Percentiles rank a stretch among this genome's conserved stretches.
These are phyloP conservation scores for Capricornis sumatraensis DNA, from an alignment of 2,113 vertebrate species.

Conservation along the genomic window DNA sequence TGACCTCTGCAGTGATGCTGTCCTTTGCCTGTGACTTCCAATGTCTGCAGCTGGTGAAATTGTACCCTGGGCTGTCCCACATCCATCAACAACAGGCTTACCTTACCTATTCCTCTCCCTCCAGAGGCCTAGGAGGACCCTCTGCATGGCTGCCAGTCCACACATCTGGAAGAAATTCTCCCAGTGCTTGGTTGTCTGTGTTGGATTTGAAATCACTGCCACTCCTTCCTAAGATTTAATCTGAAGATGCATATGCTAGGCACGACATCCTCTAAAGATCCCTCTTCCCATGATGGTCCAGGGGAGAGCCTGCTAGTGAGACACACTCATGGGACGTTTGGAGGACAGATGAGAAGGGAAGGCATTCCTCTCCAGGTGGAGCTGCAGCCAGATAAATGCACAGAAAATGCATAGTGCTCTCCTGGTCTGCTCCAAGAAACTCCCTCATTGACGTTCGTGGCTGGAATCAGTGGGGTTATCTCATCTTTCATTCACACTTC, in stretches of 20 bases:
- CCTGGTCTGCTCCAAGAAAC: background rate
- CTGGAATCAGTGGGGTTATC: background rate
- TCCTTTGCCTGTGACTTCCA: background rate
- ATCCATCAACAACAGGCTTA: background rate
- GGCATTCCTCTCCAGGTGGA: background rate
- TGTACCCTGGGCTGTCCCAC: background rate
- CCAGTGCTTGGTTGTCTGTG: background rate
- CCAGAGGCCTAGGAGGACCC: accelerated
- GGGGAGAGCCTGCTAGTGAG: background rate
- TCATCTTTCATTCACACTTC: background rate
- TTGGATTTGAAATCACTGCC: background rate
- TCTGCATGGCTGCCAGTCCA: background rate
- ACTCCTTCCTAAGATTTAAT: background rate
- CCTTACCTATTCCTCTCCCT: background rate
- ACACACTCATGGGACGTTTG: background rate
- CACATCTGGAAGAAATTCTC: background rate
- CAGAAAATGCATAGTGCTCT: background rate
- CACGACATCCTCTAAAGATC: background rate
- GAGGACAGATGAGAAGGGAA: background rate
- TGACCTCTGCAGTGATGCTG: no score
- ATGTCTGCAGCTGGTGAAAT: background rate
- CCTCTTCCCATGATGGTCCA: no score
- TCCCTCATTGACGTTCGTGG: accelerated
- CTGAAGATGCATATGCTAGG: background rate
- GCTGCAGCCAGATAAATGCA: background rate